These are phyloP conservation scores for Rhegmatorhina hoffmannsi DNA, from an alignment of 2,113 vertebrate species.

Conservation along the genomic window DNA sequence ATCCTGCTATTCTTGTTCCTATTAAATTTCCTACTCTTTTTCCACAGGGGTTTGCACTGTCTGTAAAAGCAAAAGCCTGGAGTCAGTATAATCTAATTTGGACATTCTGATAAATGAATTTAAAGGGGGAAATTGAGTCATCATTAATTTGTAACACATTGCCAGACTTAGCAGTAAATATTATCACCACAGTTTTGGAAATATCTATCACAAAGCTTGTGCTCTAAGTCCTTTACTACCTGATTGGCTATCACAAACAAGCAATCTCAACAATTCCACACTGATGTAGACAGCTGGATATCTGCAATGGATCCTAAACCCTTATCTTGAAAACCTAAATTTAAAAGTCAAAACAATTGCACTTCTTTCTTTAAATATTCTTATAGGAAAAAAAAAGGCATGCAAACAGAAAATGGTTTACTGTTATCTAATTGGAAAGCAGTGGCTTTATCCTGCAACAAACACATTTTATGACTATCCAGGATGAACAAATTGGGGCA, in stretches of 20 bases:
- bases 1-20: background rate
- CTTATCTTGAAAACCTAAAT: background rate
- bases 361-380: background rate
- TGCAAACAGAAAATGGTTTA: background rate
- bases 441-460: background rate
- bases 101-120: slow-evolving; percentile 44
- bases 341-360: background rate
- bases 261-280: background rate
- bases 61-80: slow-evolving; percentile 41
- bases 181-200: slow-evolving; percentile 9
- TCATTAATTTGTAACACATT: slow-evolving; percentile 46
- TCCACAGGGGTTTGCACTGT: slow-evolving; percentile 7
- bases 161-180: slow-evolving; percentile 47
- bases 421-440: background rate
- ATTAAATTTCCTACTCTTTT: slow-evolving; percentile 37
- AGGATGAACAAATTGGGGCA: slow-evolving; percentile 45
- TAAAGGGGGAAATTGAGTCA: slow-evolving; percentile 44
- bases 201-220: background rate
- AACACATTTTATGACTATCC: background rate
- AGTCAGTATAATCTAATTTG: slow-evolving; percentile 46
- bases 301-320: background rate
- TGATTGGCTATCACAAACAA: background rate
- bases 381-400: background rate
- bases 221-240: background rate
- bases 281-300: background rate